phyloP scores from a whole-genome alignment of 35 echinoderm and acorn worm species.

The Patiria miniata region DNA sequence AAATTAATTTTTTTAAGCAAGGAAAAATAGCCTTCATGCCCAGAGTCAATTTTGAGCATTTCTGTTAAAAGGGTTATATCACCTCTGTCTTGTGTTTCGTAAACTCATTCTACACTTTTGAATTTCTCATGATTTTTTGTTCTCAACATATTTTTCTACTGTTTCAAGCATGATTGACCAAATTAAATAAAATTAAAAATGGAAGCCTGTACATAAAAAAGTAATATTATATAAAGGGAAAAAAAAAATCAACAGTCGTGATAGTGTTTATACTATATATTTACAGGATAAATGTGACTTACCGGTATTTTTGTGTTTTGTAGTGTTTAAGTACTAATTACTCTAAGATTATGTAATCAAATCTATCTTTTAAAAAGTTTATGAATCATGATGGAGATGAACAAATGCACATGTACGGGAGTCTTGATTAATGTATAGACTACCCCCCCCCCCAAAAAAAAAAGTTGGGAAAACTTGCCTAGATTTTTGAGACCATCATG shows the following conservation, averaged over 20 bases:
- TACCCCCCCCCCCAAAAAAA: too few relatives aligned
- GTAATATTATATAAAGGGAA: background rate
- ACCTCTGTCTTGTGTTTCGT: too few relatives aligned
- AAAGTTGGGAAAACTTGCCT: too few relatives aligned
- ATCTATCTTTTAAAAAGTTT: background rate
- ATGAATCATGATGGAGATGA: background rate
- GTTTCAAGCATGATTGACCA: constrained; percentile 6
- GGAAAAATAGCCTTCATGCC: too few relatives aligned
- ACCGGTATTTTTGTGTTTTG: constrained; percentile 18
- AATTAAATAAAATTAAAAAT: background rate
- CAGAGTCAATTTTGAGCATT: too few relatives aligned
- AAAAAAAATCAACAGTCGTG: background rate
- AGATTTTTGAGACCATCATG: too few relatives aligned
- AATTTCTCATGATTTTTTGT: too few relatives aligned
- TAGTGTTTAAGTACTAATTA: constrained; percentile 30
- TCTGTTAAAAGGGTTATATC: too few relatives aligned
- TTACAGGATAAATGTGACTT: constrained; percentile 4
- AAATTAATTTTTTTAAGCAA: too few relatives aligned
- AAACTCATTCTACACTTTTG: too few relatives aligned
- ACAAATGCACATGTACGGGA: background rate
- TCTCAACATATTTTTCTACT: too few relatives aligned
- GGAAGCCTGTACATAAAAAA: background rate
- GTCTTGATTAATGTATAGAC: background rate
- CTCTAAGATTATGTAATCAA: background rate
- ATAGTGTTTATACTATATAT: constrained; percentile 24